A percentile compares a stretch with the other conserved stretches of the same genome.
phyloP scores from a whole-genome alignment of 2,797 vertebrate species.

The Choloepus didactylus region DNA sequence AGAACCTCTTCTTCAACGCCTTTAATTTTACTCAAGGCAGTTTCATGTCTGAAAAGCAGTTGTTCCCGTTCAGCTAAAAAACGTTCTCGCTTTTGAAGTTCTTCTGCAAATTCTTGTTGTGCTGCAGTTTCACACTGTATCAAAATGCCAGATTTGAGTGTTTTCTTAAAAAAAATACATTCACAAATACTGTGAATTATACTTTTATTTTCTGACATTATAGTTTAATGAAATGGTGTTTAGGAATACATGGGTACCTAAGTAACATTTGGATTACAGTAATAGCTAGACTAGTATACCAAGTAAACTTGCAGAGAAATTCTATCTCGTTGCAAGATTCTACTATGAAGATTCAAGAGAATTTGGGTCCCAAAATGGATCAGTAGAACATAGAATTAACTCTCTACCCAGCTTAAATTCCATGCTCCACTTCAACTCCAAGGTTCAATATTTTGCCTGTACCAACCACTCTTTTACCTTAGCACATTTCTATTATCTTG shows the following conservation, averaged over 20 bases:
- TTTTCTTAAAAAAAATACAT: not conserved
- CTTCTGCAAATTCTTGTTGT: slow-evolving; percentile 91
- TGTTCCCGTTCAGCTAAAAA: slow-evolving; percentile 89
- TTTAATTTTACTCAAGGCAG: slow-evolving; percentile 89
- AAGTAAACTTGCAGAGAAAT: slow-evolving; percentile 15
- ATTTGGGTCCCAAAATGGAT: not conserved
- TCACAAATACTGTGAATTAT: slow-evolving; percentile 20
- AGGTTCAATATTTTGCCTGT: not conserved
- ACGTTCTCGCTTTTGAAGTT: slow-evolving; percentile 89
- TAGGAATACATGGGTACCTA: not conserved
- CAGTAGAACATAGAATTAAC: not conserved
- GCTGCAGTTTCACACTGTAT: slow-evolving; percentile 90
- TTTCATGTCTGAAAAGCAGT: slow-evolving; percentile 89
- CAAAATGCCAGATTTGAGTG: slow-evolving; percentile 59
- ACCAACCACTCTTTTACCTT: not conserved
- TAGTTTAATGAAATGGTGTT: slow-evolving; percentile 14
- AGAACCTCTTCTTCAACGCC: slow-evolving; percentile 91
- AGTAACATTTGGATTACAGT: not conserved
- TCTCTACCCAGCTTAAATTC: not conserved
- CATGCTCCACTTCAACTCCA: not conserved
- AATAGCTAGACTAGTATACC: not conserved
- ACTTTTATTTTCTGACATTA: not conserved
- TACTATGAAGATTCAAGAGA: not conserved
- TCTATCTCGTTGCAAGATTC: not conserved
- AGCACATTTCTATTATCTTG: not conserved